These are phyloP conservation scores for Coecobrya sp. DNA, from an alignment of 2,888 invertebrate species.

Conservation along the genomic window DNA sequence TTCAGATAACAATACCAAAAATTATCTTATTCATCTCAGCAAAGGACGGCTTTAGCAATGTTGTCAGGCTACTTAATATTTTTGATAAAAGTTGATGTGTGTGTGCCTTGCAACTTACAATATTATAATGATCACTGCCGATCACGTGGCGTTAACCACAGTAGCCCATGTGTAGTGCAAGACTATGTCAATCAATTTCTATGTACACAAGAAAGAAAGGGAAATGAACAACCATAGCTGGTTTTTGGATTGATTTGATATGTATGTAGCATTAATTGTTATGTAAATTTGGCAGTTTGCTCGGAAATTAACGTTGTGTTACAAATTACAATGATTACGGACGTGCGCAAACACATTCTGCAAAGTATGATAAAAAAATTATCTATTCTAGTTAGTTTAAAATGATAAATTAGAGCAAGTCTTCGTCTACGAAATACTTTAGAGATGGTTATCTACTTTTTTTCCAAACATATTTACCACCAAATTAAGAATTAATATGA, in stretches of 20 bases:
- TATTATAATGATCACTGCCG: slow-evolving; percentile 12
- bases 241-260: neutral
- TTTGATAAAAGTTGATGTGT: neutral
- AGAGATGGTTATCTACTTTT: slow-evolving; percentile 17
- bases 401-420: slow-evolving; percentile 37
- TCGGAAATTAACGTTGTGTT: slow-evolving; percentile 31
- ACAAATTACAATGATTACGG: slow-evolving; percentile 38
- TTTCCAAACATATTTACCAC: neutral
- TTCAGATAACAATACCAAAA: slow-evolving; percentile 33
- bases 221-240: neutral
- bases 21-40: slow-evolving; percentile 10
- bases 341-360: neutral
- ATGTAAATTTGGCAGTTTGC: slow-evolving; percentile 6
- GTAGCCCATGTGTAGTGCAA: neutral
- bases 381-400: neutral
- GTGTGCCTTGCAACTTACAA: neutral
- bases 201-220: neutral
- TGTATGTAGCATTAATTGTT: slow-evolving; percentile 5
- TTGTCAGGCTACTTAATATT: neutral
- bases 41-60: slow-evolving; percentile 43
- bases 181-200: slow-evolving; percentile 22
- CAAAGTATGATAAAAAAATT: neutral
- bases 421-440: slow-evolving; percentile 1
- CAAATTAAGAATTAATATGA: neutral
- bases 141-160: slow-evolving; percentile 1